Base-by-base conservation (phyloP, 2,797 vertebrate species). In the Ataeniobius toweri region DNA sequence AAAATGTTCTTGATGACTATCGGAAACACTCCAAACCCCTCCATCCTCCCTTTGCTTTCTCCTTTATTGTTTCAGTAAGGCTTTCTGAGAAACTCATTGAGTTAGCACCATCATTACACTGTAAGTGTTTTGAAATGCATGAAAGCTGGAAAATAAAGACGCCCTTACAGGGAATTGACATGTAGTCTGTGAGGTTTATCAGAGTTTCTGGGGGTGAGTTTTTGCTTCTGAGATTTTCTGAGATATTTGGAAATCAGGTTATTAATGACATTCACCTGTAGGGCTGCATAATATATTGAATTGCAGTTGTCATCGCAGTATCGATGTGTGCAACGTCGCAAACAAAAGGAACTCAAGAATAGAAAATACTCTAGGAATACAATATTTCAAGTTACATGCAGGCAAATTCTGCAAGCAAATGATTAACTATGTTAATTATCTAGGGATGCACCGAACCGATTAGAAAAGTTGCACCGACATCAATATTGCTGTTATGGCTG, bases 51-150 rank as follows among this genome's bases (percentile, higher is more conserved):
- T 58, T 77, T 71, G n/a, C 46, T 44, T 71, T 71, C n/a, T 78
- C 50, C 70, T 79, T 86, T 44, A 56, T 83, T 31, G 3, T 85
- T 83, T 86, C 78, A 86, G 80, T 82, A 56, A 69, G 65, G 65
- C 77, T 85, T 75, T 86, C 73, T 22, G 78, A 77, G 63, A 83
- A 86, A 63, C 53, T 76, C 81, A 86, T 81, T 78, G 77, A 88
- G 73, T 89, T 80, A 59, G 44, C 0, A 5, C 83, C 84, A 76
- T 85, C 88, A 82, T 87, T 79, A 73, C 82, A 80, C 70, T 51
- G 0, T 71, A 71, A 85, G 78, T 85, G 80, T 73, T 73, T 58
- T n/a, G 50, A 75, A 88, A 89, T 77, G 74, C 85, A 48, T 81
- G 61, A 46, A 78, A 26, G 59, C 56, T 78, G 69, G 61, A 46